Base-by-base conservation (phyloP, 2,888 invertebrate species). In the Adelognathus sp. region DNA sequence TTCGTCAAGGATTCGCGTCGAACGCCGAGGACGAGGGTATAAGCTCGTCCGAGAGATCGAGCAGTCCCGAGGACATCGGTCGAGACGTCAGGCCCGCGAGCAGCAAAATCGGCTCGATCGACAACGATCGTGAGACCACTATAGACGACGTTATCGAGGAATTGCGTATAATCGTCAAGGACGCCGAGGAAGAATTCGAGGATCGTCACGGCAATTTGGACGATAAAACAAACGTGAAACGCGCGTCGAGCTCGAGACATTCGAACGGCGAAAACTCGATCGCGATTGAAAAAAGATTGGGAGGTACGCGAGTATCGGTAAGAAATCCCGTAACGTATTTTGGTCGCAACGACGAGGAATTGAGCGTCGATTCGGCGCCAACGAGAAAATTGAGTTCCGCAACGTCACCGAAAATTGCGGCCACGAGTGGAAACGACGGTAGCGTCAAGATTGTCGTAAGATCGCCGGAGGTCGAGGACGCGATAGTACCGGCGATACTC, bases 101-200 rank as follows among this genome's bases (percentile, higher is more conserved):
- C 21, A 75, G 76, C 44, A 79, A 80, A 77, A 61, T 71, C 64
- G 44, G 76, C 70, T 50, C 92, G 44, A 92, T 92, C 3, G 94
- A 94, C 52, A 95, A 95, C 82, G 95, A 95, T 87, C 95, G 95
- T 72, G 96, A 96, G 91, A 96, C 96, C 0, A 97, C 97, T 1
- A 97, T 97, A 79, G 97, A 97, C 85, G 97, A 97, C 91, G 97
- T 97, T 1, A 97, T 97, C 86, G 96, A 96, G 90, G 97, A 97
- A 89, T 91, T 97, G 39, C 94, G 96, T 81, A 97, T 96, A 85
- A 97, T 97, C 79, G 96, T 97, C 0, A 97, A 96, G 87, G 96
- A 97, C 85, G 97, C 96, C 0, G 96, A 97, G 91, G 95, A 95
- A 82, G 84, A 89, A 71, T 85, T 85, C 79, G 87, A 86, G 70